Conservation (phyloP, 2,797 vertebrate species). For the Nannoperca australis region DNA sequence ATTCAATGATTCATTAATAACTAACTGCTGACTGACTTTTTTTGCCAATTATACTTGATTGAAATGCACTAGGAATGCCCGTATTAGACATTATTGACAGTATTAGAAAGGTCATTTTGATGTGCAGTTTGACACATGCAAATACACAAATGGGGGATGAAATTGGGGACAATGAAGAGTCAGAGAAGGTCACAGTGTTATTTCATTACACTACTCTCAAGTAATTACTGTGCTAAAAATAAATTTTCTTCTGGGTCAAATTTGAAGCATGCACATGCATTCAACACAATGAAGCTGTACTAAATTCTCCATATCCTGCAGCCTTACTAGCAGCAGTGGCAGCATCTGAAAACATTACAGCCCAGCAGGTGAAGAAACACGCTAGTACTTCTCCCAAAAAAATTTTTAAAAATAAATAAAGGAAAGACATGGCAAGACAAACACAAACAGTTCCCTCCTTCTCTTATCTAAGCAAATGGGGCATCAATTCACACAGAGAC, state of each 20-base stretch:
- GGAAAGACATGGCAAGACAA: constrained; percentile 30
- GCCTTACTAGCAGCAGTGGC: constrained; percentile 3
- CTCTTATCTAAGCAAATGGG: constrained; percentile 59
- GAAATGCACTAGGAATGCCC: too few species aligned
- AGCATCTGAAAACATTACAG: constrained; percentile 34
- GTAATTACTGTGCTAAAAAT: not conserved
- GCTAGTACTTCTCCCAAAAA: constrained; percentile 19
- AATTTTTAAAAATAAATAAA: too few species aligned
- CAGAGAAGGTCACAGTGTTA: not conserved
- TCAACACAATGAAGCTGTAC: not conserved
- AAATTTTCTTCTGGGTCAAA: not conserved
- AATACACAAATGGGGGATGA: not conserved
- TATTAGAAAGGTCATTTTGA: too few species aligned
- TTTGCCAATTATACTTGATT: too few species aligned
- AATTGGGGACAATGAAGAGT: not conserved
- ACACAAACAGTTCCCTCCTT: constrained; percentile 29
- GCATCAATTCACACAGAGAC: constrained; percentile 50
- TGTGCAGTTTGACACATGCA: too few species aligned
- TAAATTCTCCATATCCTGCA: not conserved
- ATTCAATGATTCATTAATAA: constrained; percentile 6
- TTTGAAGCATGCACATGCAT: not conserved
- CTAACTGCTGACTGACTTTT: too few species aligned
- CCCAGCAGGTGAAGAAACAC: constrained; percentile 13
- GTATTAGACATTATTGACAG: too few species aligned
- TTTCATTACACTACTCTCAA: not conserved